Evolutionary conservation across 2,797 vertebrate genomes (phyloP), one percentile per base, ranked within the genome.

Genomic region (Arvicola amphibius): DNA sequence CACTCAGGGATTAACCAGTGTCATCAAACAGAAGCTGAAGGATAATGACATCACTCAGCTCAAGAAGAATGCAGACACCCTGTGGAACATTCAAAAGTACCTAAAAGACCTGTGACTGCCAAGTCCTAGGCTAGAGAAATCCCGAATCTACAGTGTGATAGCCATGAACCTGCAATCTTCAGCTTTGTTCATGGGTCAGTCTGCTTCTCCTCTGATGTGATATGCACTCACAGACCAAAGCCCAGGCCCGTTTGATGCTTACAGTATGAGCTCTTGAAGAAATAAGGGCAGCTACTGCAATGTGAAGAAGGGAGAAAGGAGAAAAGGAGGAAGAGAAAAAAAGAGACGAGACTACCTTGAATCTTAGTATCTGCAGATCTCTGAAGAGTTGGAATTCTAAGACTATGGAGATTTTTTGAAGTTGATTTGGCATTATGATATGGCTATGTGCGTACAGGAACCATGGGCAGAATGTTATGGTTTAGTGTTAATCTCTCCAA

Each of bases 21-120:
- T 99, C 85, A 98, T 99, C 98, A 99, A 99, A 97, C 99, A 99
- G 98, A 99, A 99, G 77, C 99, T 99, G 98, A 99, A 98, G 1
- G 99, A 99, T 0, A 98, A 61, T 0, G 99, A 99, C 90, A 99
- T 99, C 67, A 84, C 96, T 59, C 99, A 99, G 97, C 98, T 99
- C 97, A 99, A 97, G 98, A 99, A 99, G 96, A 99, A 99, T 0
- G 99, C 99, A 0, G 99, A 99, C n/a, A 99, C 99, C 0, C 97
- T 99, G 97, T 99, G 99, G 99, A 98, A 95, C 76, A 99, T 99
- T 98, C 99, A 99, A 98, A 99, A 99, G 96, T 99, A 99, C 97
- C 98, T 99, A 8, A 99, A 99, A 97, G 99, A 99, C 94, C 97
- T 99, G 96, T 99, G 98, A 99, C 61, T 90, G 0, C 0, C 0